phyloP scores from a whole-genome alignment of 30 jellyfish, hydroid and myxozoan genomes.

The Chironex yamaguchii region DNA sequence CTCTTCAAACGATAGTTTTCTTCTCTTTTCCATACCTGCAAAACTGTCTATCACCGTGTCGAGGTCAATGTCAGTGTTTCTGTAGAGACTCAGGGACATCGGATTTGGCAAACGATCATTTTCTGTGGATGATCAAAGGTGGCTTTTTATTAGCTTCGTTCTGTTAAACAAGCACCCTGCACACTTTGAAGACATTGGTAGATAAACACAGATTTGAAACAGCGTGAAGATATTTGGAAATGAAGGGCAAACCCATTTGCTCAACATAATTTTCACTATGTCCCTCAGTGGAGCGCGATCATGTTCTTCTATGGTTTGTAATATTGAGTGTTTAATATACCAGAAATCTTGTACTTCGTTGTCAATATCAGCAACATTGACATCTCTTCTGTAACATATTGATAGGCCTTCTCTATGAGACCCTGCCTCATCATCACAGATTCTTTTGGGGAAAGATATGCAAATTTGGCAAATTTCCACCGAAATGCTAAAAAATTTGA shows the following conservation, averaged over 20 bases:
- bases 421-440: slow-evolving; percentile 1
- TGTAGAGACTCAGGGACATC: neutral
- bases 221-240: neutral
- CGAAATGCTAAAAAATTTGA: neutral
- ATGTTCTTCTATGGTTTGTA: too few species aligned
- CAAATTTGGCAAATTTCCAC: neutral
- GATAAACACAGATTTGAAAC: neutral
- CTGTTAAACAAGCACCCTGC: slow-evolving; percentile 3
- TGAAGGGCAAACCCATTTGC: neutral
- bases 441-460: too few species aligned
- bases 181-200: neutral
- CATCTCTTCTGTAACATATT: neutral
- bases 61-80: neutral
- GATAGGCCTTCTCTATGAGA: neutral
- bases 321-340: too few species aligned
- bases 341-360: neutral
- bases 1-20: too few species aligned
- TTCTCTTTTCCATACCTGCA: too few species aligned
- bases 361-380: neutral
- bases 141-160: slow-evolving; percentile 10
- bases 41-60: too few species aligned
- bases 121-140: neutral
- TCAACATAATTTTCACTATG: neutral
- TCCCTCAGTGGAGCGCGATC: neutral
- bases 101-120: neutral